A percentile compares a stretch with the other conserved stretches of the same genome.
These are phyloP conservation scores for Homalodisca vitripennis DNA, from an alignment of 1,140 invertebrate genomes.

Conservation along the genomic window DNA sequence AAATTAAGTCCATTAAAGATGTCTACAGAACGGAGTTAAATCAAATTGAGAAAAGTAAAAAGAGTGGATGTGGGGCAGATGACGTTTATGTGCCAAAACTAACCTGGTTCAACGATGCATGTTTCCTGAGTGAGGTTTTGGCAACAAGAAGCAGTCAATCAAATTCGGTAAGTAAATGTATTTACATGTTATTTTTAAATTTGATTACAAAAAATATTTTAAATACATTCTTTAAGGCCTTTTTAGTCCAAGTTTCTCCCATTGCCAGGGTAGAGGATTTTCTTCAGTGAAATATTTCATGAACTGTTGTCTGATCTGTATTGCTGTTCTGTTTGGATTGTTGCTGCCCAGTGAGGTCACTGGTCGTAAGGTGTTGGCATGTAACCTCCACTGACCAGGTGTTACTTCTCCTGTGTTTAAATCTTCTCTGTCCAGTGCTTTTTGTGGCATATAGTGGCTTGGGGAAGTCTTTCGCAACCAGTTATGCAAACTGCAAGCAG, in stretches of 20 bases:
- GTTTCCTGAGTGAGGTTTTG: conserved; percentile 10
- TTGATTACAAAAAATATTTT: background rate
- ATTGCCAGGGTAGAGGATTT: background rate
- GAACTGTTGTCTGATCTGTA: background rate
- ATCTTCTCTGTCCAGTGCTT: conserved; percentile 20
- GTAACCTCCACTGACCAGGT: background rate
- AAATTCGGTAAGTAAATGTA: conserved; percentile 18
- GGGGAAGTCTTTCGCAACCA: conserved; percentile 14
- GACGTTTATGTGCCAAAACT: background rate
- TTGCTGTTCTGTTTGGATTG: background rate
- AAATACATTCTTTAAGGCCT: background rate
- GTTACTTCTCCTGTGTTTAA: conserved; percentile 7
- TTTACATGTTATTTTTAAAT: background rate
- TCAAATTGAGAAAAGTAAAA: conserved; percentile 5
- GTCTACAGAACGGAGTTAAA: background rate
- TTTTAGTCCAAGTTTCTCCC: background rate
- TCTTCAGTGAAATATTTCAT: background rate
- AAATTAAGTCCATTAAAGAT: background rate
- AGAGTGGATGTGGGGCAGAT: background rate
- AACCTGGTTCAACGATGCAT: conserved; percentile 12
- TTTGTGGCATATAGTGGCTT: conserved; percentile 6
- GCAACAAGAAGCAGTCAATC: background rate
- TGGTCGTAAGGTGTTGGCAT: background rate
- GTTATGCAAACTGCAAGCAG: conserved; percentile 27
- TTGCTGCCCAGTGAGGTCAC: conserved; percentile 32